Evolutionary conservation across 2,888 invertebrate genomes (phyloP), one percentile per base, ranked within the genome.

Genomic region (Herminia tarsipennalis): DNA sequence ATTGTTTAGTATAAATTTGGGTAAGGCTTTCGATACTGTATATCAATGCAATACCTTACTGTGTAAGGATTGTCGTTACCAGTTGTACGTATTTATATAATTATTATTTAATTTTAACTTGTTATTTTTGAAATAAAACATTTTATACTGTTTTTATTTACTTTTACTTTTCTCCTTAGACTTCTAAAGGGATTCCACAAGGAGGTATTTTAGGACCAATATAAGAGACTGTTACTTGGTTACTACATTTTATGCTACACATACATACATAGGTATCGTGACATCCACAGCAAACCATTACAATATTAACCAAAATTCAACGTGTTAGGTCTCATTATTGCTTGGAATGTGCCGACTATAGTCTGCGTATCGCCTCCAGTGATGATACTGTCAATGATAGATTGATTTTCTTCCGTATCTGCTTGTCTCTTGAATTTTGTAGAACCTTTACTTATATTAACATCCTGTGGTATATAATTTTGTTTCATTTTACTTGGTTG

Each of bases 41-140:
- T n/a, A n/a, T 33, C 21, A n/a, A 21, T 21, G 4, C 17, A 13
- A 35, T 30, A n/a, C 14, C 30, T 34, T 40, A 46, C 39, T 30
- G 39, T 40, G 35, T 36, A 32, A 36, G 36, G 29, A 20, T n/a
- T 24, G 9, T 16, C 29, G 14, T 36, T 35, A 5, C 25, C 6
- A 36, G 10, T 33, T 33, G 36, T 41, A 41, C 24, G 24, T 40
- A 20, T 46, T n/a, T n/a, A n/a, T n/a, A n/a, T n/a, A n/a, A 18
- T 39, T 28, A n/a, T 27, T 32, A 41, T 16, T 20, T 24, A 12
- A 17, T 24, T 18, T 5, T 36, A 41, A 20, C n/a, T 13, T 27
- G 30, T 37, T 34, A 18, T 29, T 37, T 17, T 28, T 18, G 3
- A 16, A 38, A 34, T 35, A 35, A 18, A 39, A 17, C 2, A 5